Conservation (phyloP, 2,888 invertebrate genomes). For the Mythimna loreyi region DNA sequence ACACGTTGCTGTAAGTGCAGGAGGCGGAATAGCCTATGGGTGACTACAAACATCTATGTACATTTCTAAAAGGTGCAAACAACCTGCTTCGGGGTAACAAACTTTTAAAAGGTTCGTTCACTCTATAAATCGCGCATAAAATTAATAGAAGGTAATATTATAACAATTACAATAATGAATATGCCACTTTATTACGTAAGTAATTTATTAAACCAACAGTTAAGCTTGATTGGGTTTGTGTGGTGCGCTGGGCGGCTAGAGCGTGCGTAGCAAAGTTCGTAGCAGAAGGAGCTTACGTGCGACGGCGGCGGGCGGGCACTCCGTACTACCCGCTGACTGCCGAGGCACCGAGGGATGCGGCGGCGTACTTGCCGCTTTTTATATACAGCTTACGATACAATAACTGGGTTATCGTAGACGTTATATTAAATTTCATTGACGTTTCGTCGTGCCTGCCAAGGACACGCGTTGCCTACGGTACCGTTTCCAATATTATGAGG, state of each 20-base stretch:
- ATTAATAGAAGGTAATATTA: neutral
- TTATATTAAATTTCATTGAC: conserved; percentile 89
- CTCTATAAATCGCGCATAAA: neutral
- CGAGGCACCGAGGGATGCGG: conserved; percentile 73
- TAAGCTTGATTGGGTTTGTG: conserved; percentile 27
- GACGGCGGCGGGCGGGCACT: conserved; percentile 83
- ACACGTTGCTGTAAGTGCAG: conserved; percentile 41
- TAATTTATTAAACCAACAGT: conserved; percentile 3
- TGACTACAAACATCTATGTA: neutral
- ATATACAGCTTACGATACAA: conserved; percentile 81
- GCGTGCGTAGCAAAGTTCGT: conserved; percentile 82
- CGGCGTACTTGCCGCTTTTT: conserved; percentile 83
- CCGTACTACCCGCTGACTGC: conserved; percentile 81
- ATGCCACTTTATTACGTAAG: conserved; percentile 3
- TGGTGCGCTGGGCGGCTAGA: conserved; percentile 60
- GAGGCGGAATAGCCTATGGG: neutral
- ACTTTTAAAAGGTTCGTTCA: conserved; percentile 30
- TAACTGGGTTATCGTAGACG: conserved; percentile 88
- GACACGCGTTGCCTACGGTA: conserved; percentile 81
- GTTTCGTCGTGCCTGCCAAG: conserved; percentile 83
- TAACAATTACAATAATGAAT: neutral
- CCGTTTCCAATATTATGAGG: conserved; percentile 75
- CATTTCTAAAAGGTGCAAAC: conserved; percentile 21
- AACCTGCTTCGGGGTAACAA: neutral
- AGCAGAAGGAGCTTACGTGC: conserved; percentile 86